phyloP scores from a whole-genome alignment of 1,140 invertebrate genomes.

The Drosophila erecta region DNA sequence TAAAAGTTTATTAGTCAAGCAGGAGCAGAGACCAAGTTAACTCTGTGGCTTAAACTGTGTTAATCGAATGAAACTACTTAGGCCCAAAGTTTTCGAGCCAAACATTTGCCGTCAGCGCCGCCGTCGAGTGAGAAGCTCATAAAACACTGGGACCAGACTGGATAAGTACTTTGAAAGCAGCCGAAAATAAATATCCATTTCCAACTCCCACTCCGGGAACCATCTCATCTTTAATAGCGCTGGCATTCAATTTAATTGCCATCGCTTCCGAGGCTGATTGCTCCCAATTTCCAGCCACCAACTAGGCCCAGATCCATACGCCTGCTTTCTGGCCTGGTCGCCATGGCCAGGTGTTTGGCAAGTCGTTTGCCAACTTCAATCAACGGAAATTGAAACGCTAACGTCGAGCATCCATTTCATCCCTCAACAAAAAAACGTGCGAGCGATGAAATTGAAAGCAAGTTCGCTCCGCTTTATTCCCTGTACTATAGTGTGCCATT shows the following conservation, averaged over 20 bases:
- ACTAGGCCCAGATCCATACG: conserved; percentile 37
- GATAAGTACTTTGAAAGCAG: conserved; percentile 42
- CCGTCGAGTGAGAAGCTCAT: conserved; percentile 17
- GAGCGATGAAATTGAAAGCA: conserved; percentile 44
- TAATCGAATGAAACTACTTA: conserved; percentile 60
- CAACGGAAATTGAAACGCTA: conserved; percentile 78
- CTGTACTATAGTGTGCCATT: background rate
- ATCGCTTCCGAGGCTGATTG: conserved; percentile 62
- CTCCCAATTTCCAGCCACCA: conserved; percentile 46
- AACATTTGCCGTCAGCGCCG: conserved; percentile 12
- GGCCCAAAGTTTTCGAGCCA: conserved; percentile 45
- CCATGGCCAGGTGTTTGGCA: conserved; percentile 59
- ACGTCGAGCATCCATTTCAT: conserved; percentile 34
- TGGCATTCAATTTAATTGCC: conserved; percentile 79
- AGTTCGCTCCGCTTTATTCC: conserved; percentile 10
- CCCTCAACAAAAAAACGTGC: conserved; percentile 43
- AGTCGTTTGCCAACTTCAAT: conserved; percentile 72
- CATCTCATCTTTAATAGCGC: conserved; percentile 51
- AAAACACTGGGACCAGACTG: conserved; percentile 20
- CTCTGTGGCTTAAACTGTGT: conserved; percentile 54
- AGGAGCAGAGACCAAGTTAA: conserved; percentile 33
- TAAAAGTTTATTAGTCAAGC: conserved; percentile 69
- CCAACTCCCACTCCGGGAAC: conserved; percentile 1
- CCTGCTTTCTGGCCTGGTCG: conserved; percentile 2
- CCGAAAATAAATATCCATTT: conserved; percentile 41